A percentile compares a stretch with the other conserved stretches of the same genome.
phyloP scores from a whole-genome alignment of 2,888 invertebrate species.

The Cephus nigrinus region DNA sequence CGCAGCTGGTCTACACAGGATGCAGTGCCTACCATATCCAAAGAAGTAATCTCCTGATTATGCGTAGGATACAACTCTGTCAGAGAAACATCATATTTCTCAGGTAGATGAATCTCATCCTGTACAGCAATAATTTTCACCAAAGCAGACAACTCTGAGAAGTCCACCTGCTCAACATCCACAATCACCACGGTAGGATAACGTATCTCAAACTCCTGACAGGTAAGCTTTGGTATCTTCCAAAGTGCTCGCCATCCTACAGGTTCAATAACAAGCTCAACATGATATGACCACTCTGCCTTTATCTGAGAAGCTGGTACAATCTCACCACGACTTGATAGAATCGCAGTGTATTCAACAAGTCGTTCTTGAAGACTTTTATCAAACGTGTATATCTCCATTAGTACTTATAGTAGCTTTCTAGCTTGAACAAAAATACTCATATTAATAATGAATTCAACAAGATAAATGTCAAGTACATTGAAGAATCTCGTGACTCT shows the following conservation, averaged over 20 bases:
- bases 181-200: slow-evolving; percentile 75
- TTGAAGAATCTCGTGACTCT: not conserved
- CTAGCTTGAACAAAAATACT: not conserved
- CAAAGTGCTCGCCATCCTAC: slow-evolving; percentile 78
- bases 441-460: not conserved
- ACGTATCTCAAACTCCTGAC: slow-evolving; percentile 74
- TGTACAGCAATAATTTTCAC: slow-evolving; percentile 75
- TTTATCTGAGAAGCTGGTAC: slow-evolving; percentile 68
- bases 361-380: slow-evolving; percentile 71
- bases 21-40: slow-evolving; percentile 73
- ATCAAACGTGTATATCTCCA: slow-evolving; percentile 72
- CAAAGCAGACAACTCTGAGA: slow-evolving; percentile 69
- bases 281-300: slow-evolving; percentile 70
- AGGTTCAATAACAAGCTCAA: slow-evolving; percentile 73
- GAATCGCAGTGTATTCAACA: slow-evolving; percentile 69
- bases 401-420: slow-evolving; percentile 38
- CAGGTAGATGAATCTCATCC: slow-evolving; percentile 73
- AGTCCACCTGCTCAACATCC: slow-evolving; percentile 71
- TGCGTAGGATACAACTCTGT: slow-evolving; percentile 75
- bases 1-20: slow-evolving; percentile 75
- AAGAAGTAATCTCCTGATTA: slow-evolving; percentile 70
- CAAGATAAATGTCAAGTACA: not conserved
- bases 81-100: slow-evolving; percentile 72
- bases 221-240: slow-evolving; percentile 75
- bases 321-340: slow-evolving; percentile 62